Conservation (phyloP, 1,140 invertebrate genomes). For the Meteorus sp. region DNA sequence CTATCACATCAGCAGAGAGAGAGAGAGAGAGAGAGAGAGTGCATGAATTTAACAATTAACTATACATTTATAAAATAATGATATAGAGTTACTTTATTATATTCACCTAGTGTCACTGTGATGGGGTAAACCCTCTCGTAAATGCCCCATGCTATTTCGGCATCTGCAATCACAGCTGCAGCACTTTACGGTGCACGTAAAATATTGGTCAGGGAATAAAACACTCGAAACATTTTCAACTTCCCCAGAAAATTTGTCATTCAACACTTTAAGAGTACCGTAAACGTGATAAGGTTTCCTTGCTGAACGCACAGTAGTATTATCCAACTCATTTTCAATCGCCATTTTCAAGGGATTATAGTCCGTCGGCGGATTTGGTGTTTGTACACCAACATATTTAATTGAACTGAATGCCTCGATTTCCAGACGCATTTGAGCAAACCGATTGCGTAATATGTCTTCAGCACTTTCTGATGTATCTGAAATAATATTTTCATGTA, state of each 20-base stretch:
- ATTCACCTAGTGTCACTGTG: slow-evolving; percentile 56
- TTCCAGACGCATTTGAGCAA: slow-evolving; percentile 65
- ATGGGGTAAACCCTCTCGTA: slow-evolving; percentile 70
- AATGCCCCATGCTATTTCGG: slow-evolving; percentile 76
- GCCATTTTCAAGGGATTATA: slow-evolving; percentile 57
- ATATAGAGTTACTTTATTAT: slow-evolving; percentile 13
- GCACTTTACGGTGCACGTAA: slow-evolving; percentile 75
- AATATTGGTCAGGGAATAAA: slow-evolving; percentile 80
- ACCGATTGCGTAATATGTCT: slow-evolving; percentile 67
- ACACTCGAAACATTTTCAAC: slow-evolving; percentile 65
- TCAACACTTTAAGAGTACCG: slow-evolving; percentile 70
- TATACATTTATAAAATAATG: slow-evolving; percentile 22
- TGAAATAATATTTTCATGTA: slow-evolving; percentile 33
- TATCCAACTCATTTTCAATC: slow-evolving; percentile 64
- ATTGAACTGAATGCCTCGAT: slow-evolving; percentile 76
- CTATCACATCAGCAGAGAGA: too few relatives aligned
- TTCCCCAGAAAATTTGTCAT: slow-evolving; percentile 76
- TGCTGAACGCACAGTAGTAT: slow-evolving; percentile 70
- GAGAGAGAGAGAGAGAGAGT: too few relatives aligned
- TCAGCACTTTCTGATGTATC: slow-evolving; percentile 66
- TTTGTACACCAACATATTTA: slow-evolving; percentile 71
- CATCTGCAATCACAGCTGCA: slow-evolving; percentile 75
- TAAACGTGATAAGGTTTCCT: slow-evolving; percentile 69
- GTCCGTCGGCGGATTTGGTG: slow-evolving; percentile 58
- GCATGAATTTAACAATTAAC: too few relatives aligned